A percentile compares a stretch with the other conserved stretches of the same genome.
phyloP scores from a whole-genome alignment of 1,140 invertebrate species.

The Dysdera silvatica region DNA sequence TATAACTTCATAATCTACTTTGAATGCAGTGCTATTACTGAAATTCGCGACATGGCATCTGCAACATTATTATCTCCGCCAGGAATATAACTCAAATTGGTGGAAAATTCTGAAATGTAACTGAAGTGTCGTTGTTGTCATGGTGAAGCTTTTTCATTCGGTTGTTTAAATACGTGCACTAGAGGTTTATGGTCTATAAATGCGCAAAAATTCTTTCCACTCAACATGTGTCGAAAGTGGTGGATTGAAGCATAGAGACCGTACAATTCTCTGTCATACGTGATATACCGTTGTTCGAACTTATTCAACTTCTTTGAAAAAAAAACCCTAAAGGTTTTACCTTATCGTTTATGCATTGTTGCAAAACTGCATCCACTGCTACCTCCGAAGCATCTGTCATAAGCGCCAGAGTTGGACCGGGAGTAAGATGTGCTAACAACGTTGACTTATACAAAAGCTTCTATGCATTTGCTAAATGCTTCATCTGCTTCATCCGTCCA shows the following conservation, averaged over 20 bases:
- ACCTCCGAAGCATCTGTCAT: slow-evolving; percentile 16
- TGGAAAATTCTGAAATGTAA: slow-evolving; percentile 41
- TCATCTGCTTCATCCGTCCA: slow-evolving; percentile 27
- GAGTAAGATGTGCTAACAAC: slow-evolving; percentile 9
- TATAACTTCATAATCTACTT: slow-evolving; percentile 3
- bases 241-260: slow-evolving; percentile 34
- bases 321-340: slow-evolving; percentile 27
- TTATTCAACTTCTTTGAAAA: slow-evolving; percentile 17
- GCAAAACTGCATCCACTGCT: slow-evolving; percentile 18
- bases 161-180: slow-evolving; percentile 28
- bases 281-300: slow-evolving; percentile 17
- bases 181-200: slow-evolving; percentile 38
- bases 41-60: slow-evolving; percentile 16
- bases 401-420: background rate
- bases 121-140: slow-evolving; percentile 38
- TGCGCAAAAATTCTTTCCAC: slow-evolving; percentile 35
- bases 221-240: slow-evolving; percentile 35
- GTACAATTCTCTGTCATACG: slow-evolving; percentile 35
- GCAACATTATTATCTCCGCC: slow-evolving; percentile 38
- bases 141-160: slow-evolving; percentile 25
- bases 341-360: background rate
- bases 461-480: slow-evolving; percentile 43
- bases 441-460: slow-evolving; percentile 30
- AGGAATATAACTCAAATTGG: slow-evolving; percentile 39
- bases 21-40: background rate